Base-by-base conservation (phyloP, 2,888 invertebrate genomes). In the Mesorhabditis spiculigera region DNA sequence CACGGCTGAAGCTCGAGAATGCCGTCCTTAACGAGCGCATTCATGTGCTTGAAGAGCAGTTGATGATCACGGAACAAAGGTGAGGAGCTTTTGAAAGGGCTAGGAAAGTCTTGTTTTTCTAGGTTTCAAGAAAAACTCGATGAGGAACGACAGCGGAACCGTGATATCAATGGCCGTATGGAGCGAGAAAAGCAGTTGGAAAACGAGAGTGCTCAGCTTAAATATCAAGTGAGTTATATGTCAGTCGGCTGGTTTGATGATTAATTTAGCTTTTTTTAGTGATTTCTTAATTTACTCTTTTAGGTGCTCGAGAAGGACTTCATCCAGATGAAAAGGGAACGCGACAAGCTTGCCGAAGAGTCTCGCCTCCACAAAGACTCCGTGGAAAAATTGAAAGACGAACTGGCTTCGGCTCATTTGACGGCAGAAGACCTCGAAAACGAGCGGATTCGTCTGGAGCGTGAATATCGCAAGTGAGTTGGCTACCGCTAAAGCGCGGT, bases 1-100 rank as follows among this genome's bases (percentile, higher is more conserved):
- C 79, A 5, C 76, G 82, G 13, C 68, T 86, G 16, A 78, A 81
- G 71, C 81, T 79, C 62, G 86, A 86, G 41, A 85, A 82, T 65
- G 83, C 84, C n/a, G 73, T 86, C 8, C 75, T 85, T 16, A 79
- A 81, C 67, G 85, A 86, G 72, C 66, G 85, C 43, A 69, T 83
- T 42, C 80, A 84, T 73, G 68, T 74, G 43, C 68, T 86, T 43
- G 85, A 85, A 67, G 85, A 85, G 67, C 82, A 85, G 67, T 65
- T 76, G 43, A 71, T 74, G 28, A 72, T 73, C 45, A 77, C 73
- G 13, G 85, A 85, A 64, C 78, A 82, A 44, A 75, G 81, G 79
- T 79, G 16, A 8, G 67, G 41, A 5, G 3, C 3, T 13, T 67
- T 41, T 58, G 1, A 13, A 67, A 10, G 6, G 43, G 4, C 69